These are phyloP conservation scores for Tragulus kanchil DNA, from an alignment of 2,113 vertebrate genomes.

Conservation along the genomic window DNA sequence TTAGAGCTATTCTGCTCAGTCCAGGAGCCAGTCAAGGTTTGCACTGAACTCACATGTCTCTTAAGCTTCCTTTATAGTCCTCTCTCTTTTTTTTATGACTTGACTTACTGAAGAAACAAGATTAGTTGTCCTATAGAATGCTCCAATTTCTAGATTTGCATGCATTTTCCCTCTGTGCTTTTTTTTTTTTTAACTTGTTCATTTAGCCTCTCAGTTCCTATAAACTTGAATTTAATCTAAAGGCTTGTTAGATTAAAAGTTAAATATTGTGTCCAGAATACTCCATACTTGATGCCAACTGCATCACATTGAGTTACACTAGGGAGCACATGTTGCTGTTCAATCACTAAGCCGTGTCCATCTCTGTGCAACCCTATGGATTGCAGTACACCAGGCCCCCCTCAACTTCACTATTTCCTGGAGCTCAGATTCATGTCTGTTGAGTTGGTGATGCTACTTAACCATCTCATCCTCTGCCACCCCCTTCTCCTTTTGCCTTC, in stretches of 20 bases:
- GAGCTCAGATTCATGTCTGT: neutral
- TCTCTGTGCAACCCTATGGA: neutral
- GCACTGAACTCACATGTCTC: neutral
- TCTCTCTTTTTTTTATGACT: neutral
- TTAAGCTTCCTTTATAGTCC: neutral
- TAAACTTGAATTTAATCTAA: conserved; percentile 39
- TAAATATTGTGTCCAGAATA: conserved; percentile 26
- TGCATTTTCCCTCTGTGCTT: neutral
- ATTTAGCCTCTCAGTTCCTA: conserved; percentile 14
- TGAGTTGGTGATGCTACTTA: neutral
- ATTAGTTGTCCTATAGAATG: neutral
- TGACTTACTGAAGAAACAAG: neutral
- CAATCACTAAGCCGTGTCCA: neutral
- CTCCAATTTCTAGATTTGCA: neutral
- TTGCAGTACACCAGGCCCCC: neutral
- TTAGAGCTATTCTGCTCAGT: neutral
- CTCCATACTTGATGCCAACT: neutral
- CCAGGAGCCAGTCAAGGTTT: neutral
- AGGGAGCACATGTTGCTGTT: neutral
- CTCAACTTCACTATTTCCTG: neutral
- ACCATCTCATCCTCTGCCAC: neutral
- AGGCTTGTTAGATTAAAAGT: neutral
- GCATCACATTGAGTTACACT: neutral
- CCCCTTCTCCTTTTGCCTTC: neutral
- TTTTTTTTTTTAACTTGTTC: neutral